Evolutionary conservation across 2,888 invertebrate genomes (phyloP), one percentile per base, ranked within the genome.

Genomic region (Tetragonisca angustula): DNA sequence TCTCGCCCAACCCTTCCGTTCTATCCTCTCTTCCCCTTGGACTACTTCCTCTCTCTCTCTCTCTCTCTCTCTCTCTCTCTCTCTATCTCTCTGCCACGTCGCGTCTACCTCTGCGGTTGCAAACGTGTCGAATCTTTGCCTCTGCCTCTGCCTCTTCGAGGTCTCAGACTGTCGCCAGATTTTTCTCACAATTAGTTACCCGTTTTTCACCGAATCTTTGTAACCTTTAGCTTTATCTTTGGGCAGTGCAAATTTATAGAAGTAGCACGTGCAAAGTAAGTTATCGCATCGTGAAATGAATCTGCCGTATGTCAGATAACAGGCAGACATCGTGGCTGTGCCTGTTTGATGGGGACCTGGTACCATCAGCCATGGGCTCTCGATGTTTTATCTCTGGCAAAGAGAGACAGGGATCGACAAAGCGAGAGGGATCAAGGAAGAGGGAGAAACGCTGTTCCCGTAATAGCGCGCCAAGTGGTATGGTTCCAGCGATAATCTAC

Each of bases 401-500:
- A 68, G 62, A 65, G 84, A 52, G 61, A 69, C 54, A 64, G 62
- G 62, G 70, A 59, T 27, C 49, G 11, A 65, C 61, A 68, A 36
- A 24, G 21, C 49, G 49, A 56, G 69, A 78, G n/a, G 54, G 74
- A 62, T 36, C 65, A 67, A 76, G 75, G 78, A 69, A 81, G 79
- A 72, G 78, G 62, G 83, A 76, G 76, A 49, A 43, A 61, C 49
- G 71, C 24, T 52, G 56, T 43, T 59, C 49, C 54, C 70, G 77
- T 75, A 80, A 83, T 75, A 65, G 72, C 75, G 72, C 75, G 76
- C 79, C 81, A 83, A 87, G 87, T 85, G 87, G 84, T 86, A 83
- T 76, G 84, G 84, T 85, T 81, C 76, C 87, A 76, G 49, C 68
- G 90, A 92, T 93, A 93, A 93, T 92, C 90, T 90, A 89, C 87